A percentile compares a stretch with the other conserved stretches of the same genome.
These are phyloP conservation scores for Chelidonichthys spinosus DNA, from an alignment of 2,797 vertebrate genomes.

Conservation along the genomic window DNA sequence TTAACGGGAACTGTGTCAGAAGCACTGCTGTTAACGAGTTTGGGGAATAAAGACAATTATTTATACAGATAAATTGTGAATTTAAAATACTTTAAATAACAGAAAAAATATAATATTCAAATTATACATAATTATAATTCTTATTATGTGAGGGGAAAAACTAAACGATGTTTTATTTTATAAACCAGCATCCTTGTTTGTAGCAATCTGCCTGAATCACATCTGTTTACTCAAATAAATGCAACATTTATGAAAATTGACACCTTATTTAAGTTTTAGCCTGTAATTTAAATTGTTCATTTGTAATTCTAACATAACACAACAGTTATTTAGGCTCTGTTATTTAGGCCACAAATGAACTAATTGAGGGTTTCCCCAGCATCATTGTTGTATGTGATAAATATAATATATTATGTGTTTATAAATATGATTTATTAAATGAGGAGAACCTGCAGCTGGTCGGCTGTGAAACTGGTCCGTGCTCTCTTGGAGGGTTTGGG, in stretches of 20 bases:
- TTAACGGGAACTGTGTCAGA: not conserved
- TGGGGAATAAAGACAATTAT: not conserved
- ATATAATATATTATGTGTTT: not conserved
- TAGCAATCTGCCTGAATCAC: not conserved
- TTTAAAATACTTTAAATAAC: not conserved
- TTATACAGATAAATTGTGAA: not conserved
- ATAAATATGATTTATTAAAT: not conserved
- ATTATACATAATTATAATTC: not conserved
- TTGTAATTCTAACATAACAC: not conserved
- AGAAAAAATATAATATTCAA: not conserved
- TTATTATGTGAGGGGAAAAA: not conserved
- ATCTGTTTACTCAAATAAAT: not conserved
- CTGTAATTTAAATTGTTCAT: not conserved
- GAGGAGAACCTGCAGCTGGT: slow-evolving; percentile 92
- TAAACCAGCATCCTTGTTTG: not conserved
- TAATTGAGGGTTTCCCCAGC: not conserved
- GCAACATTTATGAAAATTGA: not conserved
- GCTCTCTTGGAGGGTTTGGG: slow-evolving; percentile 97
- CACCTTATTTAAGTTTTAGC: not conserved
- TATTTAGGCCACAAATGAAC: not conserved
- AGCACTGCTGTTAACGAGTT: not conserved
- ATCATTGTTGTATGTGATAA: not conserved
- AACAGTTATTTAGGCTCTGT: not conserved
- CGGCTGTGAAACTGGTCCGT: slow-evolving; percentile 97
- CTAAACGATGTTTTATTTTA: not conserved